These are phyloP conservation scores for Brachyalestes nurse DNA, from an alignment of 2,797 vertebrate species.

Conservation along the genomic window DNA sequence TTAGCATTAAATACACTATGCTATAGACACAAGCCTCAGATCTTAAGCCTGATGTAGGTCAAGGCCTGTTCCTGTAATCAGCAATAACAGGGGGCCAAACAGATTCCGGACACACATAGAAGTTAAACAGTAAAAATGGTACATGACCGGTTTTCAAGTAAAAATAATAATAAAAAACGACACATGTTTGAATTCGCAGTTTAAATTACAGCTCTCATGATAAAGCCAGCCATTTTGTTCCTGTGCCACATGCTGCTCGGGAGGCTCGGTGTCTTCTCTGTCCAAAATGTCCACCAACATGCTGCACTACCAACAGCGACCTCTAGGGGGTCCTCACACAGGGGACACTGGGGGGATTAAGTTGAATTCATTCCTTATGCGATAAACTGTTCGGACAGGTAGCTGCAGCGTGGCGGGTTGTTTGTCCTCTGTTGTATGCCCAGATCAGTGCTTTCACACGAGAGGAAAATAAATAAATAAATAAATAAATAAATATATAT, in stretches of 20 bases:
- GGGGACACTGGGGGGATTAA: neutral
- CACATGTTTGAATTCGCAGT: neutral
- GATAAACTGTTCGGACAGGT: neutral
- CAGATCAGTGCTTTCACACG: neutral
- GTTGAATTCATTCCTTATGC: neutral
- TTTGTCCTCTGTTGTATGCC: neutral
- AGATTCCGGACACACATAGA: neutral
- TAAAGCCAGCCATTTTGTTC: constrained; percentile 63
- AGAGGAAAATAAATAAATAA: no score
- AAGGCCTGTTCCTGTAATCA: neutral
- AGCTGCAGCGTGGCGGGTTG: neutral
- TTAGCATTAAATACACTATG: no score
- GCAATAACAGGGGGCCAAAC: constrained; percentile 4
- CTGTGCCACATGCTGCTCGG: constrained; percentile 28
- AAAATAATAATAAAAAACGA: no score
- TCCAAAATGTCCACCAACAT: constrained; percentile 60
- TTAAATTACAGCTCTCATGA: neutral
- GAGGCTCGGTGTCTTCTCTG: constrained; percentile 22
- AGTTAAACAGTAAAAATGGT: no score
- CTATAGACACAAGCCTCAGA: no score
- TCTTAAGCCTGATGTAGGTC: neutral
- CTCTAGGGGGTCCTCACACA: constrained; percentile 46
- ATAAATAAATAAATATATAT: no score
- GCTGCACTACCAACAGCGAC: constrained; percentile 53
- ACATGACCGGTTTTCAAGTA: no score